phyloP scores from a whole-genome alignment of 2,888 invertebrate genomes.

The Dexiosoma caninum region DNA sequence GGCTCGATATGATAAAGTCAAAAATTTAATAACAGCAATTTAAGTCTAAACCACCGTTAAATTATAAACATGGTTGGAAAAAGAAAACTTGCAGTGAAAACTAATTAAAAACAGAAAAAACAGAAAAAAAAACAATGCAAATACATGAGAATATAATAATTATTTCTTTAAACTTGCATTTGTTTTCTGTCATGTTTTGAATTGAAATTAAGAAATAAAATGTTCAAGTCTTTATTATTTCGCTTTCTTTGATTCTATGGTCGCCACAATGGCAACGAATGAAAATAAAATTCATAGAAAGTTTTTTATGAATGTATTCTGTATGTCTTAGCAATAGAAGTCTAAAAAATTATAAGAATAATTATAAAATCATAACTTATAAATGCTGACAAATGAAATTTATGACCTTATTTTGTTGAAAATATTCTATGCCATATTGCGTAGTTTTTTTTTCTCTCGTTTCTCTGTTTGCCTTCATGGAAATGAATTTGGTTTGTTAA shows the following conservation, averaged over 20 bases:
- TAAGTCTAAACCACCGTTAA: too few species aligned
- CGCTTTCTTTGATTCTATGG: neutral
- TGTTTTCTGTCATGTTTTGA: neutral
- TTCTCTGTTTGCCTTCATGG: neutral
- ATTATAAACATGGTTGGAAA: too few species aligned
- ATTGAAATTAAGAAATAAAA: too few species aligned
- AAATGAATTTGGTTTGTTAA: conserved; percentile 4
- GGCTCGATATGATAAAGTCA: too few species aligned
- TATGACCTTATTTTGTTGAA: conserved; percentile 49
- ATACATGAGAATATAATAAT: too few species aligned
- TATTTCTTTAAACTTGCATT: too few species aligned
- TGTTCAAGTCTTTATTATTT: too few species aligned
- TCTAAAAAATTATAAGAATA: conserved; percentile 9
- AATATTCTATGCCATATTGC: conserved; percentile 14
- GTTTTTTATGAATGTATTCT: neutral
- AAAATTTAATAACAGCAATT: too few species aligned
- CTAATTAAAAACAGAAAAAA: too few species aligned
- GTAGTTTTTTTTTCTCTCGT: neutral
- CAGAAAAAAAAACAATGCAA: too few species aligned
- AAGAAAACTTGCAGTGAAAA: too few species aligned
- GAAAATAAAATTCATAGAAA: conserved; percentile 2
- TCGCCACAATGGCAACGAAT: neutral
- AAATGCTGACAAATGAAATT: conserved; percentile 57
- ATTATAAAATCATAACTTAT: conserved; percentile 57
- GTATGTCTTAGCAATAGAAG: neutral